Evolutionary conservation across 2,888 invertebrate species (phyloP).

Genomic region (Vesta saturnalis): DNA sequence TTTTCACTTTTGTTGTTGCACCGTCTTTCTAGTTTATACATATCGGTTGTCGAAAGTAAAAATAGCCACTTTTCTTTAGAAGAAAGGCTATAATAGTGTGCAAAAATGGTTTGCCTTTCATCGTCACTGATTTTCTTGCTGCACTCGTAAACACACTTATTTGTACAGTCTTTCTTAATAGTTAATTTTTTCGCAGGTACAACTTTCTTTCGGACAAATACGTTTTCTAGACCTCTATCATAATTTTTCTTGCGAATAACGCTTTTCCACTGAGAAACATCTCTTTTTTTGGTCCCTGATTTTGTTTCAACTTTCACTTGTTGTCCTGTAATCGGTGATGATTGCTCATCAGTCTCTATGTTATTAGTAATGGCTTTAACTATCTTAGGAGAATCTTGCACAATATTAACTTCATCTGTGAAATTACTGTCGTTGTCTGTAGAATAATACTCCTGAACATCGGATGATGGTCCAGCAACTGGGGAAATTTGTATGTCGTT

Average conservation of each 20-base stretch:
- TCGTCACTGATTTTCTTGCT: neutral
- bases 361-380: too few relatives aligned
- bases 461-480: too few relatives aligned
- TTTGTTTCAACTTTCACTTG: too few relatives aligned
- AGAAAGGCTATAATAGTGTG: neutral
- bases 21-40: neutral
- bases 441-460: too few relatives aligned
- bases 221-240: neutral
- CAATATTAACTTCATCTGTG: too few relatives aligned
- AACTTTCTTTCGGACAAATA: neutral
- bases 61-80: neutral
- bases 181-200: neutral
- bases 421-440: too few relatives aligned
- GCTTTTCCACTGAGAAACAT: too few relatives aligned
- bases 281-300: too few relatives aligned
- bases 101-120: neutral
- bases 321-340: too few relatives aligned
- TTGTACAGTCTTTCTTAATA: neutral
- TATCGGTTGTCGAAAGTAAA: neutral
- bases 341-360: too few relatives aligned
- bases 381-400: too few relatives aligned
- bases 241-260: neutral
- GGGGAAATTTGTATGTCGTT: too few relatives aligned
- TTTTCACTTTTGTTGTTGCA: neutral
- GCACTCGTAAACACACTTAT: neutral